Base-by-base conservation (phyloP, 2,888 invertebrate genomes). In the Luperina nickerlii region DNA sequence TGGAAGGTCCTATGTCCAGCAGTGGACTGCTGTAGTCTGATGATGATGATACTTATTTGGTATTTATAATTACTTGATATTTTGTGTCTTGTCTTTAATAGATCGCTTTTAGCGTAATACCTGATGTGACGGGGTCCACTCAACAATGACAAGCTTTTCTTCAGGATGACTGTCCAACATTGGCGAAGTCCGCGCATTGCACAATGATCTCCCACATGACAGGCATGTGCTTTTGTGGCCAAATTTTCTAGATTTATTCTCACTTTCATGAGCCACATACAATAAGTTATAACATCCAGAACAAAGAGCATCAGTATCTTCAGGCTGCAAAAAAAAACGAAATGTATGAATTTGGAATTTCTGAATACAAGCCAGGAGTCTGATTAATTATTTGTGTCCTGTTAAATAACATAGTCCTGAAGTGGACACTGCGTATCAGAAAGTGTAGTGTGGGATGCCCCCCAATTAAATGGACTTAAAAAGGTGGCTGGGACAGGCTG, bases 111-210 rank as follows among this genome's bases (percentile, higher is more conserved):
- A 45, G 45, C 13, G 45, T 9, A 45, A 45, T 11, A 45, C 80
- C 80, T 81, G 81, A 63, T 81, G 80, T n/a, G 80, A 48, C 4
- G 81, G 80, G 2, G 20, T 54, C 75, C 57, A 57, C 27, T 63
- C 42, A 6, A 5, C 68, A 42, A 75, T 45, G 9, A 57, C 15
- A 18, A 81, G 57, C 18, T 81, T 81, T 2, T 42, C 15, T 75
- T 75, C 80, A 63, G 27, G 81, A 42, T 0, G n/a, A 20, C 32
- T 18, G 1, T 42, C 57, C 27, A 81, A 63, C 18, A 1, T 11
- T 48, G 68, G 42, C 0, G 24, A 68, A 6, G 0, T 18, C 9
- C 42, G 63, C 1, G 0, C 0, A 1, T 3, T 1, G 7, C 0
- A 0, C 1, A 81, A 24, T 57, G 81, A 32, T 0, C 13, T 24